Conservation (phyloP, 2,113 vertebrate genomes). For the Struthidea cinerea region DNA sequence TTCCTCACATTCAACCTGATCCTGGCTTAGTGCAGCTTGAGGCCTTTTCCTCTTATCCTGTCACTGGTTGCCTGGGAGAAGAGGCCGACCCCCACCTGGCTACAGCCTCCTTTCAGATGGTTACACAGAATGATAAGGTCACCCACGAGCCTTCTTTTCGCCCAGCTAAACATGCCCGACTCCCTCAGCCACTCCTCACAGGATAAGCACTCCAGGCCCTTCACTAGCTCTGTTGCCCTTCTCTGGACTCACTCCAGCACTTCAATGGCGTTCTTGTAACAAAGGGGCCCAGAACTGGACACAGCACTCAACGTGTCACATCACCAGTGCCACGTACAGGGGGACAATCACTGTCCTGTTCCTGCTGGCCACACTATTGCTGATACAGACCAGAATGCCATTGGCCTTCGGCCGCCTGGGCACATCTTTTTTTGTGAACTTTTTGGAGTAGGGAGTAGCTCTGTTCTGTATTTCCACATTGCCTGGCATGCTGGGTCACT, state of each 20-base stretch:
- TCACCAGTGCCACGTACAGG: background rate
- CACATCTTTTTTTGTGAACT: background rate
- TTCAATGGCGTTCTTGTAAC: background rate
- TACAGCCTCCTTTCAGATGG: background rate
- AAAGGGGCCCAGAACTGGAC: background rate
- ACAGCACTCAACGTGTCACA: fast-evolving
- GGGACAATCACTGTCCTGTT: fast-evolving
- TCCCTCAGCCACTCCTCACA: background rate
- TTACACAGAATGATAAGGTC: background rate
- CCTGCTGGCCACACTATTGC: background rate
- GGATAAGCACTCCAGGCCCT: background rate
- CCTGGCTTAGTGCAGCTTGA: background rate
- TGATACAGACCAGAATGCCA: background rate
- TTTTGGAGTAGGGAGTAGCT: background rate
- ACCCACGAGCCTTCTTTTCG: background rate
- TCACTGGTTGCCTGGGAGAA: background rate
- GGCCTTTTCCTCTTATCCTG: background rate
- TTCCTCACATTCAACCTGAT: background rate
- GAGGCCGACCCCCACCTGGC: background rate
- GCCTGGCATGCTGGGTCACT: background rate
- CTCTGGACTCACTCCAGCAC: background rate
- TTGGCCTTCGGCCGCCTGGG: background rate
- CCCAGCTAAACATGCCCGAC: background rate
- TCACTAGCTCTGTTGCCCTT: background rate
- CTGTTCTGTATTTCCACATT: background rate